Evolutionary conservation across 64 coral and sea anemone species (phyloP).

Genomic region (Exaiptasia diaphana): DNA sequence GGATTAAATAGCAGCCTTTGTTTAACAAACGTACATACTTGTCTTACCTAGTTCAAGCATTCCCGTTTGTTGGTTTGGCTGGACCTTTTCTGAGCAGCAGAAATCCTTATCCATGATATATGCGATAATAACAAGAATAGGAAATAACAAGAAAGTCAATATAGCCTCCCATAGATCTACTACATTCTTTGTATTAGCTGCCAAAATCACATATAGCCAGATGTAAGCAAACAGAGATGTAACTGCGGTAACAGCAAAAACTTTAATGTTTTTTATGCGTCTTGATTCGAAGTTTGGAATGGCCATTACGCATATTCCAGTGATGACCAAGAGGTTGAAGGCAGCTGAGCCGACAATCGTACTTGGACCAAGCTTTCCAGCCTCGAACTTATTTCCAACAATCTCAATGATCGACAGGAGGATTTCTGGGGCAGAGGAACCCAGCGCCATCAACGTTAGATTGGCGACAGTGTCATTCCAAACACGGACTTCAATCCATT

Average conservation of each 20-base stretch:
- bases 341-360: slow-evolving; percentile 98
- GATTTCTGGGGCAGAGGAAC: slow-evolving; percentile 96
- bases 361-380: slow-evolving; percentile 82
- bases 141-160: slow-evolving; percentile 85
- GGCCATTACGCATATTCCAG: slow-evolving; percentile 83
- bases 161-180: slow-evolving; percentile 97
- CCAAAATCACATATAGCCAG: slow-evolving; percentile 70
- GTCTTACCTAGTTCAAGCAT: slow-evolving; percentile 88
- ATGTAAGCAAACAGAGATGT: slow-evolving; percentile 82
- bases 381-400: slow-evolving; percentile 64
- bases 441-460: slow-evolving; percentile 89
- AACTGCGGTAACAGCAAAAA: slow-evolving; percentile 80
- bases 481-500: slow-evolving; percentile 79
- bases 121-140: slow-evolving; percentile 85
- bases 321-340: slow-evolving; percentile 88
- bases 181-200: slow-evolving; percentile 32
- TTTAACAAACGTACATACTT: too few relatives aligned
- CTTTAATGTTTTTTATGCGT: slow-evolving; percentile 86
- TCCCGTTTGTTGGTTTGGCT: slow-evolving; percentile 66
- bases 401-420: slow-evolving; percentile 92
- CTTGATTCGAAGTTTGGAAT: slow-evolving; percentile 65
- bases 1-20: too few relatives aligned
- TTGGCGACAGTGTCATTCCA: slow-evolving; percentile 99
- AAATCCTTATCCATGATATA: slow-evolving; percentile 94
- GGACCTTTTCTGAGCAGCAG: slow-evolving; percentile 62